Percentiles rank a stretch among this genome's conserved stretches.
These are phyloP conservation scores for Parotocinclus haroldoi DNA, from an alignment of 2,797 vertebrate genomes.

Conservation along the genomic window DNA sequence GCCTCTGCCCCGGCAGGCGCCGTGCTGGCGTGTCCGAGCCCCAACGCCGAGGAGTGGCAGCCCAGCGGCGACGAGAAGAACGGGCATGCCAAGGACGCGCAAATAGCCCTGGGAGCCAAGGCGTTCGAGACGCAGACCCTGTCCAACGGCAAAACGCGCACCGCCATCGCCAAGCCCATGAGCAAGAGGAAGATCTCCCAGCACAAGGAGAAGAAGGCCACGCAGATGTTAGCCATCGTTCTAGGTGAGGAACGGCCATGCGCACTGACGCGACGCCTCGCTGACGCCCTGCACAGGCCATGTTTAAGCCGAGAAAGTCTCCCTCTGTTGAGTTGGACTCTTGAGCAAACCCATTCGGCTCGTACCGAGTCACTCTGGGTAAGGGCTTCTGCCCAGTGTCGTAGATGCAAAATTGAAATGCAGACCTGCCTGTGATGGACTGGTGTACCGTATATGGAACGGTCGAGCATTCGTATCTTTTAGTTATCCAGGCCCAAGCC, in stretches of 20 bases:
- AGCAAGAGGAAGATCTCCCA: constrained; percentile 95
- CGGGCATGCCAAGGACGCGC: constrained; percentile 73
- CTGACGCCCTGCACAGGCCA: too few relatives aligned
- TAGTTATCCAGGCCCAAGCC: too few relatives aligned
- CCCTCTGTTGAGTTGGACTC: too few relatives aligned
- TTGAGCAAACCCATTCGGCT: too few relatives aligned
- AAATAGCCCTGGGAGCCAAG: constrained; percentile 73
- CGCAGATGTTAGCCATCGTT: constrained; percentile 97
- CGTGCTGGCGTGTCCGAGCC: constrained; percentile 51
- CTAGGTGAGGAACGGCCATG: constrained; percentile 75
- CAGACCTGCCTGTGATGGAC: too few relatives aligned
- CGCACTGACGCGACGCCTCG: too few relatives aligned
- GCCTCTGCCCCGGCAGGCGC: constrained; percentile 62
- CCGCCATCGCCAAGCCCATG: constrained; percentile 81
- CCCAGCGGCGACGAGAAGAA: constrained; percentile 78
- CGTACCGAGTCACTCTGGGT: too few relatives aligned
- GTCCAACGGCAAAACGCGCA: constrained; percentile 91
- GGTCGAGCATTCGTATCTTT: too few relatives aligned
- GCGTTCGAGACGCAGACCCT: constrained; percentile 88
- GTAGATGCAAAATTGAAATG: too few relatives aligned
- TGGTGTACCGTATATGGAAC: too few relatives aligned
- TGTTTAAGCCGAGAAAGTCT: too few relatives aligned
- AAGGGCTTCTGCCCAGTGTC: too few relatives aligned
- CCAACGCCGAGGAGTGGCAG: constrained; percentile 31
- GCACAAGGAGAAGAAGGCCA: constrained; percentile 98